phyloP scores from a whole-genome alignment of 2,797 vertebrate species.

The Acipenser oxyrinchus region DNA sequence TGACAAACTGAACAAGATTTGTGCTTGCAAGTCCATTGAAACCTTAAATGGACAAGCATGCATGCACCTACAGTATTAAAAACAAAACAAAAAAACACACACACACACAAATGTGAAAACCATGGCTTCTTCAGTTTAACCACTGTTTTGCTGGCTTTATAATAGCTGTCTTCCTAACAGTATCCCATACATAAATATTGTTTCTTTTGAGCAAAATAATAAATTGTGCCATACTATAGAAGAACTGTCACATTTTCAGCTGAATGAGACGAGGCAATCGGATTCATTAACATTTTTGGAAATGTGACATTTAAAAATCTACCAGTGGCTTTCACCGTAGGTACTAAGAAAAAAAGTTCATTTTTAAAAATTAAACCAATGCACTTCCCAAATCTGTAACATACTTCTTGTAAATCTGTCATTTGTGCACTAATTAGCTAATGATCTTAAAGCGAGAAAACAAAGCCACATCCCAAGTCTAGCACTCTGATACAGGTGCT shows the following conservation, averaged over 20 bases:
- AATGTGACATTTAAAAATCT: conserved; percentile 23
- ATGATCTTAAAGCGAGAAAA: conserved; percentile 66
- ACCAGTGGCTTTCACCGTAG: conserved; percentile 60
- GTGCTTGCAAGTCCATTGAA: conserved; percentile 21
- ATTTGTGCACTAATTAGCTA: conserved; percentile 64
- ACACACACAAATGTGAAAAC: conserved; percentile 28
- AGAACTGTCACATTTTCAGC: no score
- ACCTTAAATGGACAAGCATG: conserved; percentile 18
- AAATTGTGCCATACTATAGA: no score
- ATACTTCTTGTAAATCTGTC: conserved; percentile 32
- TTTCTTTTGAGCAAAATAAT: no score
- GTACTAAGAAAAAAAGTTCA: conserved; percentile 16
- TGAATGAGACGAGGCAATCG: no score
- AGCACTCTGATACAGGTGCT: conserved; percentile 98
- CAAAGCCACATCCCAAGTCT: conserved; percentile 82
- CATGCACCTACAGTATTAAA: conserved; percentile 12
- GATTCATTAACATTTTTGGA: no score
- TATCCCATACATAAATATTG: no score
- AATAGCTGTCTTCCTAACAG: no score
- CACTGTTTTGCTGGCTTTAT: no score
- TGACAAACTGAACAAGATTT: conserved; percentile 46
- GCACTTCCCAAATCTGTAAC: conserved; percentile 17
- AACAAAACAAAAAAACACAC: conserved; percentile 1
- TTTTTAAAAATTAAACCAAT: conserved; percentile 35
- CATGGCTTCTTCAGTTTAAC: conserved; percentile 30